Evolutionary conservation across 2,888 invertebrate species (phyloP).

Genomic region (Proisotoma minuta): DNA sequence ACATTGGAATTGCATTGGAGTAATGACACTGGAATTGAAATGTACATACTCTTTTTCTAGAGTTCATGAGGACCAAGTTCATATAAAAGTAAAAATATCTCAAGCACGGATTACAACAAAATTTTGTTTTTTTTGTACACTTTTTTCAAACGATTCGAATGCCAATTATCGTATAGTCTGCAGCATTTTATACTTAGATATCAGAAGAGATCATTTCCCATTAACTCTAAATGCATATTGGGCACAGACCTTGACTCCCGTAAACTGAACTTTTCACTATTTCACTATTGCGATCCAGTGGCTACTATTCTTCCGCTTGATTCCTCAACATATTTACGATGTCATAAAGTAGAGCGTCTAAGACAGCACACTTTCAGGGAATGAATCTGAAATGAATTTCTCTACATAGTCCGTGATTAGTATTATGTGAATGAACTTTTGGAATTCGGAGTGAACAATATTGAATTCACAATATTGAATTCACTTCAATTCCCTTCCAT

Average conservation of each 20-base stretch:
- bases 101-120: not conserved
- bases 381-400: not conserved
- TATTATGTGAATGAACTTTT: conserved; percentile 5
- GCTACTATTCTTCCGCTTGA: not conserved
- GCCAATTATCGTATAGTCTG: too few relatives aligned
- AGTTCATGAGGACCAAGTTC: not conserved
- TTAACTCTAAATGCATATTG: too few relatives aligned
- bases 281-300: too few relatives aligned
- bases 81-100: conserved; percentile 1
- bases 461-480: not conserved
- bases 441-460: conserved; percentile 1
- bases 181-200: too few relatives aligned
- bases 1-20: too few relatives aligned
- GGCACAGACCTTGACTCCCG: too few relatives aligned
- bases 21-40: too few relatives aligned
- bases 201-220: too few relatives aligned
- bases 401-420: not conserved
- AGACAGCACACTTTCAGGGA: too few relatives aligned
- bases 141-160: too few relatives aligned
- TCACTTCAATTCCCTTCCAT: not conserved
- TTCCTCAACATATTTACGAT: not conserved
- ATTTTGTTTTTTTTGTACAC: not conserved
- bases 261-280: too few relatives aligned
- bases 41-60: not conserved
- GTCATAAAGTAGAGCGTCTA: too few relatives aligned